Base-by-base conservation (phyloP, 2,888 invertebrate genomes). In the Agrotis ipsilon region DNA sequence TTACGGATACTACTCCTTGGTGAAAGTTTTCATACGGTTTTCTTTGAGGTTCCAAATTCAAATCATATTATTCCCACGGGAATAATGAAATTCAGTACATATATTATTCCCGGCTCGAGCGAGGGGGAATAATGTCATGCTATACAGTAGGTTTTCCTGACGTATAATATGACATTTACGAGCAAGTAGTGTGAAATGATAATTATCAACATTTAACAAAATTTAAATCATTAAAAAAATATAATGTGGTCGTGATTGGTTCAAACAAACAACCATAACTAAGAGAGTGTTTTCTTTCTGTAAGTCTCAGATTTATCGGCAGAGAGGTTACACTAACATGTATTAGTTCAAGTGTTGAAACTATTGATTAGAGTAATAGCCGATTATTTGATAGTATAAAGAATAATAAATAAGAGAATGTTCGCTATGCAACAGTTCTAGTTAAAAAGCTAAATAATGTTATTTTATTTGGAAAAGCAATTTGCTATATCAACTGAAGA, bases 331-430 rank as follows among this genome's bases (percentile, higher is more conserved):
- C 11, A 19, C 13, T 39, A 21, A 63, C 48, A 57, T 52, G 51
- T 57, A 78, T 72, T 67, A 59, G 46, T 60, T 72, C 60, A 73
- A 48, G 51, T 60, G 64, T 60, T 60, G 57, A 62, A 75, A 69
- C 21, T 75, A 45, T 60, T 60, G 52, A 71, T 54, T 63, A 68
- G 32, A 61, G 24, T 72, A 72, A 61, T 78, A 78, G 52, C 48
- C 68, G 27, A 78, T 66, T 72, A 49, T 54, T 27, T 55, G 78
- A 78, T 78, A 73, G 48, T 61, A 19, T 7, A 46, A 13, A 39
- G 39, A 39, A 39, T 39, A 39, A 39, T 39, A 39, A 75, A 55
- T 57, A 51, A 61, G 45, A 55, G 21, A 57, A 46, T 24, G 32
- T 21, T 32, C 11, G 14, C n/a, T n/a, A n/a, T n/a, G n/a, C 24